Evolutionary conservation across 2,888 invertebrate species (phyloP).

Genomic region (Chrysolina oricalcia): DNA sequence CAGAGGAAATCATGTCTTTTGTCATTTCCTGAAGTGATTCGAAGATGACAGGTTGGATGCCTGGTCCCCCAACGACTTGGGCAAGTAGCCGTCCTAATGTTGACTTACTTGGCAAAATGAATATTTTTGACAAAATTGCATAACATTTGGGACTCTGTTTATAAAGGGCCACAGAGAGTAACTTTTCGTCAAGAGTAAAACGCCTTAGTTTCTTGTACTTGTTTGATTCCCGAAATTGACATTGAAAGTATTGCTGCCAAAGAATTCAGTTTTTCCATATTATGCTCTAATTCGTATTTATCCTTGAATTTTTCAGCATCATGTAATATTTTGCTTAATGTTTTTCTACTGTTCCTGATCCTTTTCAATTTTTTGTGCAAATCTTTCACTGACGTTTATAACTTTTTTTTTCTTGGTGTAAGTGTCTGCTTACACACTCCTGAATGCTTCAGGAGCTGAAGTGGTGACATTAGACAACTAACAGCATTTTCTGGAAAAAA

Average conservation of each 20-base stretch:
- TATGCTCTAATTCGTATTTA: background rate
- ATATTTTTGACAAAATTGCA: too few species aligned
- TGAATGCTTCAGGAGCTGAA: background rate
- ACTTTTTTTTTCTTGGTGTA: slow-evolving; percentile 1
- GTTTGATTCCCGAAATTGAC: slow-evolving; percentile 32
- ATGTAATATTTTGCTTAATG: background rate
- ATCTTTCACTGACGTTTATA: background rate
- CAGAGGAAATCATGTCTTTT: slow-evolving; percentile 11
- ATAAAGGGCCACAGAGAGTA: slow-evolving; percentile 22
- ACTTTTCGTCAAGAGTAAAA: slow-evolving; percentile 36
- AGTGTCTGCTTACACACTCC: background rate
- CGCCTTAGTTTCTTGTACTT: slow-evolving; percentile 27
- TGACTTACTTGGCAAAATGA: slow-evolving; percentile 28
- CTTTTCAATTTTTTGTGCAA: too few species aligned
- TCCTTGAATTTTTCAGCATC: slow-evolving; percentile 17
- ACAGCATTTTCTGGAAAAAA: background rate
- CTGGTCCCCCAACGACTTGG: too few species aligned
- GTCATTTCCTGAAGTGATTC: slow-evolving; percentile 4
- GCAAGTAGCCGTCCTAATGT: too few species aligned
- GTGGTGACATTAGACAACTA: background rate
- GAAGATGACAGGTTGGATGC: too few species aligned
- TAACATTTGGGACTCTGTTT: too few species aligned
- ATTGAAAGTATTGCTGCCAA: slow-evolving; percentile 24
- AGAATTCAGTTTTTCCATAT: background rate
- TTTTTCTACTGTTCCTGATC: too few species aligned